These are phyloP conservation scores for Neodiprion fabricii DNA, from an alignment of 1,140 invertebrate genomes.

Conservation along the genomic window DNA sequence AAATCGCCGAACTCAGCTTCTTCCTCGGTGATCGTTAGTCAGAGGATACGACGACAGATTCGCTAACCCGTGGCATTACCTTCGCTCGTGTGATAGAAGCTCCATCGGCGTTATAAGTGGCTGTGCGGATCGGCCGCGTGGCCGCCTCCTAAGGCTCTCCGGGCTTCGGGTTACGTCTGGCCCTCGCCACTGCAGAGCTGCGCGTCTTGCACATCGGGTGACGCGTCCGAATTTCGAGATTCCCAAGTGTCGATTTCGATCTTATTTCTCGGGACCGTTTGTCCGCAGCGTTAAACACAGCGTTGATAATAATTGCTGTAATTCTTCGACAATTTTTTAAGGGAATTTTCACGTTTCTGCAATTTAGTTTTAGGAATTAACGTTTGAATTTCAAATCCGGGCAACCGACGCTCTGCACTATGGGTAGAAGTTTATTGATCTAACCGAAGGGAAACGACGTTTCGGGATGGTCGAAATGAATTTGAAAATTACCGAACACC, in stretches of 20 bases:
- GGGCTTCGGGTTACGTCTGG: slow-evolving; percentile 46
- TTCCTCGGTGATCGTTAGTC: background rate
- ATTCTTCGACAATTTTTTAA: too few relatives aligned
- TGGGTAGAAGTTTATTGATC: background rate
- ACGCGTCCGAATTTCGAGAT: slow-evolving; percentile 29
- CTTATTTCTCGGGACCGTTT: too few relatives aligned
- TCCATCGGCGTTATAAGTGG: background rate
- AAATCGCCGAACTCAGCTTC: background rate
- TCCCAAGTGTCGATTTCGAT: too few relatives aligned
- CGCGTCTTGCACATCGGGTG: slow-evolving; percentile 38
- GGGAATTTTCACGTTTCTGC: too few relatives aligned
- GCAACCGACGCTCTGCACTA: too few relatives aligned
- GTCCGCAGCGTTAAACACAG: too few relatives aligned
- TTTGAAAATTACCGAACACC: slow-evolving; percentile 23
- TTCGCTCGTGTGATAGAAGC: background rate
- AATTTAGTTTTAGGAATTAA: too few relatives aligned
- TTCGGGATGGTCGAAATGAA: slow-evolving; percentile 10
- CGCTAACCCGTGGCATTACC: slow-evolving; percentile 1
- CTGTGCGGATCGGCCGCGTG: slow-evolving; percentile 15
- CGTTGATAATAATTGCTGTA: too few relatives aligned
- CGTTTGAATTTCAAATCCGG: too few relatives aligned
- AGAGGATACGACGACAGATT: background rate
- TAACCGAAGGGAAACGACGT: background rate
- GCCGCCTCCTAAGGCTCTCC: slow-evolving; percentile 25
- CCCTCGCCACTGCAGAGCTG: slow-evolving; percentile 26